These are phyloP conservation scores for Paradisaea rubra DNA, from an alignment of 2,113 vertebrate genomes.

Conservation along the genomic window DNA sequence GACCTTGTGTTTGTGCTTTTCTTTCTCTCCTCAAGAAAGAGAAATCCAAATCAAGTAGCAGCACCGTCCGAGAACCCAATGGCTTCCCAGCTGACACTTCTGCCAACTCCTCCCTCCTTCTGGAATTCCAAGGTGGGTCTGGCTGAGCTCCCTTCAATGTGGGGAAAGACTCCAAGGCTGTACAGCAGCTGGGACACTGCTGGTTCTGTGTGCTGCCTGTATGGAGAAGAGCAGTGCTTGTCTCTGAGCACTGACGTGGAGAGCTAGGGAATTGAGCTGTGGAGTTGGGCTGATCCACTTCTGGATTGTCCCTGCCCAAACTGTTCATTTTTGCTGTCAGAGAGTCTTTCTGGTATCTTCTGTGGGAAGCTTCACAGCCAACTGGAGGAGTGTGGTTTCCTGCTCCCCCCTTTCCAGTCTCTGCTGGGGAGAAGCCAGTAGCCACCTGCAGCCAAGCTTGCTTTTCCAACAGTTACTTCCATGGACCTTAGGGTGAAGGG, in stretches of 20 bases:
- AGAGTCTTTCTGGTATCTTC: neutral
- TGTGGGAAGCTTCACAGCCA: neutral
- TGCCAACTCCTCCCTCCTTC: conserved; percentile 84
- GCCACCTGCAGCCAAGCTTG: neutral
- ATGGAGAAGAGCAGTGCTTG: fast-evolving
- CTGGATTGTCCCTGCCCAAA: neutral
- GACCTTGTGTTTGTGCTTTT: neutral
- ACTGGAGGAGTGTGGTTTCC: neutral
- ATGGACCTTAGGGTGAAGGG: neutral
- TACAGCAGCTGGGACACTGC: neutral
- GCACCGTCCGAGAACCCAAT: conserved; percentile 77
- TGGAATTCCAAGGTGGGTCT: conserved; percentile 90
- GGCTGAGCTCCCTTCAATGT: neutral
- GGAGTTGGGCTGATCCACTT: neutral
- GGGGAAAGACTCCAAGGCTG: no score
- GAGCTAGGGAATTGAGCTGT: neutral
- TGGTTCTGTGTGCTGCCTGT: fast-evolving
- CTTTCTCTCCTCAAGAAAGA: conserved; percentile 77
- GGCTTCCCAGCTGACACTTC: conserved; percentile 80
- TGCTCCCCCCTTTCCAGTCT: neutral
- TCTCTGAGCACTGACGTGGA: neutral
- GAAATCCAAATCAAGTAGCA: conserved; percentile 81
- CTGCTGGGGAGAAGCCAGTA: neutral
- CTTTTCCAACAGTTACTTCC: neutral
- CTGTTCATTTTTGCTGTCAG: neutral